These are phyloP conservation scores for Chloroceryle amazona DNA, from an alignment of 2,797 vertebrate species.

Conservation along the genomic window DNA sequence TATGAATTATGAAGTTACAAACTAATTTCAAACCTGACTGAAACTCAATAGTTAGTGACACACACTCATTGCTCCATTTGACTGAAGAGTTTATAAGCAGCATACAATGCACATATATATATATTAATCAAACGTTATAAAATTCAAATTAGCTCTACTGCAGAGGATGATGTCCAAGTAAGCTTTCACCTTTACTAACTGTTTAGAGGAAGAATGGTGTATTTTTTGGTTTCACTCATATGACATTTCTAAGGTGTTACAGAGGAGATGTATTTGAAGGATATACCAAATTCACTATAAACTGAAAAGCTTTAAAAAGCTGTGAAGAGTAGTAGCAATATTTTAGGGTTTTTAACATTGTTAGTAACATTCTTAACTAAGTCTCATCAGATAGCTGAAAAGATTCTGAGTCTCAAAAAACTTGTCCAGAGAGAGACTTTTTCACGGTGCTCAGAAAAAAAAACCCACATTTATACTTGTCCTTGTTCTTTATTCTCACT, in stretches of 20 bases:
- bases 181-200: not conserved
- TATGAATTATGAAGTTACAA: not conserved
- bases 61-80: not conserved
- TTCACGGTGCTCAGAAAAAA: not conserved
- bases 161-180: not conserved
- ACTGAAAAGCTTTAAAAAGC: not conserved
- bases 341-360: not conserved
- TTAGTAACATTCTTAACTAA: not conserved
- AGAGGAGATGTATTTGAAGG: not conserved
- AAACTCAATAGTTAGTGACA: not conserved
- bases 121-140: not conserved
- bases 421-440: not conserved
- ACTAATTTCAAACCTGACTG: not conserved
- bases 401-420: not conserved
- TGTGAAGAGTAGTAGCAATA: not conserved
- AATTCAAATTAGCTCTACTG: not conserved
- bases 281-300: not conserved
- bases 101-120: rapidly evolving
- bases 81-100: not conserved
- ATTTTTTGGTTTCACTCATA: not conserved
- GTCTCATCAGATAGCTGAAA: not conserved
- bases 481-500: not conserved
- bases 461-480: not conserved
- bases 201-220: not conserved
- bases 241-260: not conserved